Evolutionary conservation across 2,888 invertebrate species (phyloP), one percentile per base, ranked within the genome.

Genomic region (Phyllotreta striolata): DNA sequence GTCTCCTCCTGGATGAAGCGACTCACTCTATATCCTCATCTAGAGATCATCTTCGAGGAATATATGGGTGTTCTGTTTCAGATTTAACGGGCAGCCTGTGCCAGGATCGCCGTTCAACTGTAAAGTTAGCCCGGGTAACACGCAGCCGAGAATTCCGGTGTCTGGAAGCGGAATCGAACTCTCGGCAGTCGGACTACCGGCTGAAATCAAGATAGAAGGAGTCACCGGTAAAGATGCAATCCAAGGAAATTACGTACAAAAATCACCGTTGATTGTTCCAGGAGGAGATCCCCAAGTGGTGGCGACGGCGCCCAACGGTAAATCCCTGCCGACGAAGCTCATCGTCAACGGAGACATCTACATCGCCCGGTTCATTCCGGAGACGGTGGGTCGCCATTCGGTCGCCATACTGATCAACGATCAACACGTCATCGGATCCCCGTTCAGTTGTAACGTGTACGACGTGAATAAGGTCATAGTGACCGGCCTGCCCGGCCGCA

Each of bases 51-150:
- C n/a, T n/a, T n/a, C n/a, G n/a, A n/a, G n/a, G n/a, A n/a, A n/a
- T n/a, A n/a, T n/a, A n/a, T n/a, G n/a, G n/a, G n/a, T 62, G 43
- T 54, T 62, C 55, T 62, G 47, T 69, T 67, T 72, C 74, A 76
- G 90, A 35, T 90, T 90, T 78, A 90, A 90, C 81, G 90, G 90
- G 0, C 89, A 89, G 78, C 88, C 90, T 0, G 90, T 90, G 0
- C 90, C 89, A 70, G 96, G 97, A 1, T 96, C 96, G 8, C 98
- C 98, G n/a, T 98, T 97, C 82, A 90, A 89, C 38, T 97, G 96
- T 77, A 88, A 91, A 78, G 92, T 98, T 68, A 81, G 83, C 49
- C 83, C 86, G 1, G 81, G 86, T 86, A 72, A 88, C 85, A 81
- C 87, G 79, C 73, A 89, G 84, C 79, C 90, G 82, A 80, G 88